Base-by-base conservation (phyloP, 2,888 invertebrate genomes). In the Spialia ferax region DNA sequence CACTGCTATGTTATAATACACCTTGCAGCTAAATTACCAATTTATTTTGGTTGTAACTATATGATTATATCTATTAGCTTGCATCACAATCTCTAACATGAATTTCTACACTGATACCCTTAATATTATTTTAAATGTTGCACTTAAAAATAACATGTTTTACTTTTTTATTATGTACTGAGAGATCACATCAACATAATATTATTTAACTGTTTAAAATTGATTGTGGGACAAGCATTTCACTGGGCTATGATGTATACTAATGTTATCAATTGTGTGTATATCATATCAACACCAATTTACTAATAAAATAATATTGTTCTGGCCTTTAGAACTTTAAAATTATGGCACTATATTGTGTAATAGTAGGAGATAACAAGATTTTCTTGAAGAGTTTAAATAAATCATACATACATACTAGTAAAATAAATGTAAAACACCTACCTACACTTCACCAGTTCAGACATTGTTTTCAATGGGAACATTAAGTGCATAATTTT, bases 401-500 rank as follows among this genome's bases (percentile, higher is more conserved):
- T n/a, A n/a, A n/a, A n/a, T n/a, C n/a, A n/a, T n/a, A n/a, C n/a
- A n/a, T n/a, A n/a, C n/a, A n/a, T n/a, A n/a, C n/a, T n/a, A n/a
- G n/a, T n/a, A n/a, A n/a, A n/a, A n/a, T n/a, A n/a, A n/a, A n/a
- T n/a, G n/a, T n/a, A n/a, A n/a, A n/a, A n/a, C n/a, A n/a, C n/a
- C n/a, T n/a, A n/a, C n/a, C n/a, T n/a, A n/a, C 38, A n/a, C n/a
- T 42, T 79, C 80, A 82, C 81, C 80, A 79, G 74, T 72, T 75
- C 72, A 79, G 83, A 84, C 83, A 83, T 83, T 80, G 80, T 79
- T 80, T 77, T 71, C 69, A 73, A 77, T 26, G 8, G 54, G 54
- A 69, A 68, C 69, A 68, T 71, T 68, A 42, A 67, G 64, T 56
- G 50, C 48, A 63, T 61, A 67, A 42, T 35, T 70, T 32, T 60